Conservation (phyloP, 2,797 vertebrate species). For the Allobates femoralis region DNA sequence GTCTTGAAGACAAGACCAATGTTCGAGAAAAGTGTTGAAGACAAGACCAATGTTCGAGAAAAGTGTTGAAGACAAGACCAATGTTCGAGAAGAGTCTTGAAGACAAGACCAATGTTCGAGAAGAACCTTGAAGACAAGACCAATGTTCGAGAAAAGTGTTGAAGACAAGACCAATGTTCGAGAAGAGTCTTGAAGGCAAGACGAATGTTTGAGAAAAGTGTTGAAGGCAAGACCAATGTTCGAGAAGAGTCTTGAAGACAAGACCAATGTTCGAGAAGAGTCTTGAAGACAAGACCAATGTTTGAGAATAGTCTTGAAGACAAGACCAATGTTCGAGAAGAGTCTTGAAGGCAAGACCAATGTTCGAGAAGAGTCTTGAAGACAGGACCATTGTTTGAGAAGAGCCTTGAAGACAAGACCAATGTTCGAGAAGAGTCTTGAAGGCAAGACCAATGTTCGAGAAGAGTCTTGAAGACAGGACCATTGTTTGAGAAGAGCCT, state of each 20-base stretch:
- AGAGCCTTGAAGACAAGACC: background rate
- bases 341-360: background rate
- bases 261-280: background rate
- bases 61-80: background rate
- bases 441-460: background rate
- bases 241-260: background rate
- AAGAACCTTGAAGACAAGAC: background rate
- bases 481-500: background rate
- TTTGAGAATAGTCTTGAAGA: background rate
- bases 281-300: background rate
- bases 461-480: background rate
- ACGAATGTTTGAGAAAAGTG: no score
- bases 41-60: background rate
- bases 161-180: background rate
- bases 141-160: no score
- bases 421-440: background rate
- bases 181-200: no score
- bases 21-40: background rate
- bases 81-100: background rate
- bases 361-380: background rate
- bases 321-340: no score
- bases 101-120: background rate
- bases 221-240: background rate
- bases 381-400: no score
- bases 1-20: no score